Evolutionary conservation across 2,797 vertebrate genomes (phyloP).

Genomic region (Cyprinodon diabolis): DNA sequence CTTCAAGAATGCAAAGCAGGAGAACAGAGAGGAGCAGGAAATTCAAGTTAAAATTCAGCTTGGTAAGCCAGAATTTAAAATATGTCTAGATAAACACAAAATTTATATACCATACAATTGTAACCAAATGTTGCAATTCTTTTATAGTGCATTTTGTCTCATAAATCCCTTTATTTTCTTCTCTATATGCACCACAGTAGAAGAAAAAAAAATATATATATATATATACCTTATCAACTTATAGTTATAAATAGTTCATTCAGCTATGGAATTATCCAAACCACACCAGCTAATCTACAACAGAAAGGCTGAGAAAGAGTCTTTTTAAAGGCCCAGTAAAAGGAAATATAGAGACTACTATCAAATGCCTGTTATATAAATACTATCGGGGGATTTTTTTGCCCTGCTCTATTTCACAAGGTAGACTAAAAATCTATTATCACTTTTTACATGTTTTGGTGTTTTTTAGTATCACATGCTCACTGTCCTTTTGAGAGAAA

Average conservation of each 20-base stretch:
- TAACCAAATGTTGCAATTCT: too few species aligned
- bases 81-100: too few species aligned
- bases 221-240: neutral
- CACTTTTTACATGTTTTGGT: neutral
- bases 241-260: neutral
- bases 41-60: too few species aligned
- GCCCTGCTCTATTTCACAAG: neutral
- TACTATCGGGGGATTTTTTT: too few species aligned
- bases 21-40: too few species aligned
- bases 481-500: neutral
- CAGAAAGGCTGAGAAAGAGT: neutral
- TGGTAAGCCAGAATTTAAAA: too few species aligned
- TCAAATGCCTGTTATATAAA: neutral
- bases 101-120: too few species aligned
- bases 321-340: neutral
- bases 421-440: neutral
- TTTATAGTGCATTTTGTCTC: too few species aligned
- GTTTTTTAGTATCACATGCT: neutral
- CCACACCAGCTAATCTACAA: neutral
- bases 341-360: neutral
- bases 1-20: too few species aligned
- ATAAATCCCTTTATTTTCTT: neutral
- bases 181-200: neutral
- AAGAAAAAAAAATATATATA: neutral
- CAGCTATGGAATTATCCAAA: neutral